phyloP scores from a whole-genome alignment of 2,888 invertebrate species.

The Tiphia femorata region DNA sequence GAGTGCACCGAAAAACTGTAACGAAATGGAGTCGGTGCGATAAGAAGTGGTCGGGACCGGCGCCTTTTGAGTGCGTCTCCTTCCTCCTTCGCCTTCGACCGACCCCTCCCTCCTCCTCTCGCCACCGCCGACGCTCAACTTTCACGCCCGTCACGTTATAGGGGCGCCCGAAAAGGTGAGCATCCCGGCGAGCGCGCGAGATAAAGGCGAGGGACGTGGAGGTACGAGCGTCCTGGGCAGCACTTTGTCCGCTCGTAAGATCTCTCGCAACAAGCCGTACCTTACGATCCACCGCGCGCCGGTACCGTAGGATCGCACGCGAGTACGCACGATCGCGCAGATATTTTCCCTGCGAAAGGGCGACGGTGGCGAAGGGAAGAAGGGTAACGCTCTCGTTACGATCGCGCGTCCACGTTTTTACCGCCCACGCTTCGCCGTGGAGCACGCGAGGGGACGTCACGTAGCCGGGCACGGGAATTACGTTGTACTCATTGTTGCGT shows the following conservation, averaged over 20 bases:
- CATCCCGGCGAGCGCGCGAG: no score
- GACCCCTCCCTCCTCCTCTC: background rate
- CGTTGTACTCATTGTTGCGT: background rate
- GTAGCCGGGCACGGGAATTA: background rate
- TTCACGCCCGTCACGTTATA: background rate
- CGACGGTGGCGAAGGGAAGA: no score
- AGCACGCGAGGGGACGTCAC: background rate
- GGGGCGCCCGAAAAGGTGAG: background rate
- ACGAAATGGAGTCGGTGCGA: conserved; percentile 34
- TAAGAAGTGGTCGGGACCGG: conserved; percentile 23
- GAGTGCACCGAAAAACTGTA: conserved; percentile 24
- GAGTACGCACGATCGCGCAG: no score
- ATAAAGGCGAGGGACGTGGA: background rate
- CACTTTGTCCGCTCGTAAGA: conserved; percentile 19
- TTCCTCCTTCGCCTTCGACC: conserved; percentile 8
- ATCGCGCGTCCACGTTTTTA: background rate
- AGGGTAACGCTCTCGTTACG: conserved; percentile 1
- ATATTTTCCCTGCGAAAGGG: background rate
- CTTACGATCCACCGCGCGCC: background rate
- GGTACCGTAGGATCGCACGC: no score
- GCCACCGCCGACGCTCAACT: background rate
- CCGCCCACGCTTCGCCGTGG: no score
- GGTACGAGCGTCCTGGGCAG: conserved; percentile 11
- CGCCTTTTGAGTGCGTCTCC: background rate
- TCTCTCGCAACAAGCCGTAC: background rate